Conservation (phyloP, 1,140 invertebrate species). For the Drosophila albomicans region DNA sequence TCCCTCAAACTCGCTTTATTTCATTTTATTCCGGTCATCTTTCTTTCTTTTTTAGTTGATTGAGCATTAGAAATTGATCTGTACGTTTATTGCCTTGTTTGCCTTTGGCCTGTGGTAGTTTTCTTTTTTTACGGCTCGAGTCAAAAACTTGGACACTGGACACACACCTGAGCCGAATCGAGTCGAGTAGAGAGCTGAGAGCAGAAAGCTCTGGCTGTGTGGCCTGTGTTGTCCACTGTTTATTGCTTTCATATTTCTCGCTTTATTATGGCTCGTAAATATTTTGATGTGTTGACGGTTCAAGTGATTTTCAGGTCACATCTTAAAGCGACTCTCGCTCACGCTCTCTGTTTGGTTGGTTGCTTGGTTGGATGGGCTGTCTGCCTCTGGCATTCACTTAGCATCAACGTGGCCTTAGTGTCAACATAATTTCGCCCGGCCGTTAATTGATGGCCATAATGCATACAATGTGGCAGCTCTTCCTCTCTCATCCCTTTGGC, state of each 20-base stretch:
- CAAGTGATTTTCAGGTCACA: slow-evolving; percentile 48
- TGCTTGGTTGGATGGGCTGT: not conserved
- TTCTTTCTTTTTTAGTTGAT: slow-evolving; percentile 63
- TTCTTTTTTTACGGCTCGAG: slow-evolving; percentile 72
- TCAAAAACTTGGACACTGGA: slow-evolving; percentile 12
- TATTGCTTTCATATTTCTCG: slow-evolving; percentile 79
- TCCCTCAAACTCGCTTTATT: slow-evolving; percentile 31
- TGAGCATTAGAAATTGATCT: slow-evolving; percentile 81
- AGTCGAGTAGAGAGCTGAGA: too few relatives aligned
- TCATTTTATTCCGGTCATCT: slow-evolving; percentile 12
- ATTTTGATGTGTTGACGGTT: slow-evolving; percentile 72
- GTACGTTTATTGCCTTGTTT: slow-evolving; percentile 74
- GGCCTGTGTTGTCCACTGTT: slow-evolving; percentile 39
- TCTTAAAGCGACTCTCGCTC: slow-evolving; percentile 14
- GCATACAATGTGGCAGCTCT: slow-evolving; percentile 53
- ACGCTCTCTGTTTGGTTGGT: not conserved
- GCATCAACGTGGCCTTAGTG: slow-evolving; percentile 68
- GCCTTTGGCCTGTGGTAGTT: slow-evolving; percentile 64
- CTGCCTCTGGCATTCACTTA: slow-evolving; percentile 61
- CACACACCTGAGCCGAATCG: slow-evolving; percentile 33
- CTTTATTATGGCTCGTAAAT: slow-evolving; percentile 78
- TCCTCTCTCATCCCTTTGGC: not conserved
- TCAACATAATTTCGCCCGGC: slow-evolving; percentile 70
- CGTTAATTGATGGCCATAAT: slow-evolving; percentile 78
- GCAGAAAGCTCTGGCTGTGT: not conserved